These are phyloP conservation scores for Leptinotarsa undecemlineata DNA, from an alignment of 1,140 invertebrate species.

Conservation along the genomic window DNA sequence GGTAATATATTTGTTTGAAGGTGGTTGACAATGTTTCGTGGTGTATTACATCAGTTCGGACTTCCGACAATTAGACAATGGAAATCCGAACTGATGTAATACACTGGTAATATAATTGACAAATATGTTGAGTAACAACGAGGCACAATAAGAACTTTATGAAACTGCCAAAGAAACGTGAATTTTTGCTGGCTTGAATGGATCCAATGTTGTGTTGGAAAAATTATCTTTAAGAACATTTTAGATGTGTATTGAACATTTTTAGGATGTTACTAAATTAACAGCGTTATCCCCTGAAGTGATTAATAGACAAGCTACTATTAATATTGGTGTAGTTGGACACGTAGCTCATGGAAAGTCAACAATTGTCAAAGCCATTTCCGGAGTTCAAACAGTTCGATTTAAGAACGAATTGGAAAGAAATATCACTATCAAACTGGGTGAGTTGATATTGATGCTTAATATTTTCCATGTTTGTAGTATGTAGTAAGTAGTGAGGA, in stretches of 20 bases:
- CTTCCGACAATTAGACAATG: too few relatives aligned
- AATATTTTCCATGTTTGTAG: not conserved
- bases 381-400: slow-evolving; percentile 98
- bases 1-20: too few relatives aligned
- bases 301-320: slow-evolving; percentile 97
- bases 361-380: slow-evolving; percentile 98
- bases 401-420: slow-evolving; percentile 99
- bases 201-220: too few relatives aligned
- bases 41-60: too few relatives aligned
- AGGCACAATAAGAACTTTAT: too few relatives aligned
- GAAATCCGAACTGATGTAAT: too few relatives aligned
- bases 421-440: slow-evolving; percentile 99
- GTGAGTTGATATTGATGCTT: slow-evolving; percentile 61
- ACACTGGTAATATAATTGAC: too few relatives aligned
- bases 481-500: too few relatives aligned
- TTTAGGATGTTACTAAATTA: slow-evolving; percentile 83
- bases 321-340: slow-evolving; percentile 99
- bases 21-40: too few relatives aligned
- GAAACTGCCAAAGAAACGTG: too few relatives aligned
- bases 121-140: too few relatives aligned
- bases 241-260: slow-evolving; percentile 26
- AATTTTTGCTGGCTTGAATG: too few relatives aligned
- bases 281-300: slow-evolving; percentile 96
- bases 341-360: slow-evolving; percentile 99
- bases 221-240: not conserved